Evolutionary conservation across 2,113 vertebrate genomes (phyloP).

Genomic region (Pithys albifrons): DNA sequence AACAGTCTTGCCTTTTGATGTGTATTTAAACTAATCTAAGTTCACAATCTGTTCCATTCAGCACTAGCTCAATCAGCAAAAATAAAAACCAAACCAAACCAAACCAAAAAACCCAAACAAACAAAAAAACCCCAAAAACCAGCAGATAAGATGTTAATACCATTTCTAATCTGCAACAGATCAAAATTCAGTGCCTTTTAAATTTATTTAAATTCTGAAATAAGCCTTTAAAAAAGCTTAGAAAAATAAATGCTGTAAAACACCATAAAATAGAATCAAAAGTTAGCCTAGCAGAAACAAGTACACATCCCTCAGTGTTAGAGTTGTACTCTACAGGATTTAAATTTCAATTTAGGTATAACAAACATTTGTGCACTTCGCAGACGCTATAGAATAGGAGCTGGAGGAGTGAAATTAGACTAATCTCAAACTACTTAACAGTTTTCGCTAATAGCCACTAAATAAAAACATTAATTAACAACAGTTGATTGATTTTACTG

Average conservation of each 20-base stretch:
- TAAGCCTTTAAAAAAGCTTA: not conserved
- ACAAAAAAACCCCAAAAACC: not conserved
- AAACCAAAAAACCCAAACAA: too few species aligned
- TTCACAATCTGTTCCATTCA: not conserved
- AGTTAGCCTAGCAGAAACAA: not conserved
- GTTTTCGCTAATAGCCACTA: not conserved
- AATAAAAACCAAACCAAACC: not conserved
- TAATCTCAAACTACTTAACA: not conserved
- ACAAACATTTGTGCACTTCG: not conserved
- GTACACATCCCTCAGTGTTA: not conserved
- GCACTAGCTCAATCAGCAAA: not conserved
- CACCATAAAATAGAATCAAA: not conserved
- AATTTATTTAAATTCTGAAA: not conserved
- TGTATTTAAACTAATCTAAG: not conserved
- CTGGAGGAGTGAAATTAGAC: not conserved
- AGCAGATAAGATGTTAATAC: not conserved
- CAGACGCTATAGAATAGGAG: not conserved
- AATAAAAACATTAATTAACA: slow-evolving; percentile 35
- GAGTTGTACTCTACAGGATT: not conserved
- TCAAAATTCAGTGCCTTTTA: slow-evolving; percentile 36
- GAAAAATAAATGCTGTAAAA: not conserved
- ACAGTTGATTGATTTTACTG: slow-evolving; percentile 2
- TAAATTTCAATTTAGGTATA: not conserved
- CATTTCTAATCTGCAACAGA: not conserved
- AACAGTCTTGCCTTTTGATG: not conserved